phyloP scores from a whole-genome alignment of 2,888 invertebrate genomes.

The Hyppa rectilinea region DNA sequence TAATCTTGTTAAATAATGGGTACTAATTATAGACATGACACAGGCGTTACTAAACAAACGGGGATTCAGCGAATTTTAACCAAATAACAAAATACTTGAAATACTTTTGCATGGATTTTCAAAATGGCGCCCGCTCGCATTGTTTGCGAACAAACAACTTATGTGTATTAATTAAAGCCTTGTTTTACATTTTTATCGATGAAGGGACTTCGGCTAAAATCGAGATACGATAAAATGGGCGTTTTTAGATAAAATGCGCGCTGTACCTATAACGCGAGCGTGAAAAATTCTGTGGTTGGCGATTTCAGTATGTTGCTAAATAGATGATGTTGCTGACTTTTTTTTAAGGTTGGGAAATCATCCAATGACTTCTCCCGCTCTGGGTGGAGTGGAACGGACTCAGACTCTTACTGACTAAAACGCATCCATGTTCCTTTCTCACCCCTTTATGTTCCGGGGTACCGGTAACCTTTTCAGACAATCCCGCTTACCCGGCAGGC shows the following conservation, averaged over 20 bases:
- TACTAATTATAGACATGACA: conserved; percentile 44
- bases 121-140: neutral
- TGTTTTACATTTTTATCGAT: conserved; percentile 10
- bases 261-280: neutral
- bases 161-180: neutral
- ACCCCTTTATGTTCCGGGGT: too few relatives aligned
- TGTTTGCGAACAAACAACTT: conserved; percentile 14
- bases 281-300: too few relatives aligned
- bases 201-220: too few relatives aligned
- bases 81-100: conserved; percentile 31
- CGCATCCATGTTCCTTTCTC: too few relatives aligned
- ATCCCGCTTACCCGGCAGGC: too few relatives aligned
- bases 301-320: too few relatives aligned
- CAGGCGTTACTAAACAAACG: conserved; percentile 26
- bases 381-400: too few relatives aligned
- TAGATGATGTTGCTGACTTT: too few relatives aligned
- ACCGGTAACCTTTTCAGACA: too few relatives aligned
- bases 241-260: neutral
- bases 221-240: neutral
- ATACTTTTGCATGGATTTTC: conserved; percentile 25
- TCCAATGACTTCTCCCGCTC: too few relatives aligned
- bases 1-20: conserved; percentile 14
- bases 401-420: too few relatives aligned
- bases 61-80: conserved; percentile 19
- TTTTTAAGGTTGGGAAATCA: too few relatives aligned